Evolutionary conservation across 64 coral and sea anemone species (phyloP).

Genomic region (Montipora capricornis): DNA sequence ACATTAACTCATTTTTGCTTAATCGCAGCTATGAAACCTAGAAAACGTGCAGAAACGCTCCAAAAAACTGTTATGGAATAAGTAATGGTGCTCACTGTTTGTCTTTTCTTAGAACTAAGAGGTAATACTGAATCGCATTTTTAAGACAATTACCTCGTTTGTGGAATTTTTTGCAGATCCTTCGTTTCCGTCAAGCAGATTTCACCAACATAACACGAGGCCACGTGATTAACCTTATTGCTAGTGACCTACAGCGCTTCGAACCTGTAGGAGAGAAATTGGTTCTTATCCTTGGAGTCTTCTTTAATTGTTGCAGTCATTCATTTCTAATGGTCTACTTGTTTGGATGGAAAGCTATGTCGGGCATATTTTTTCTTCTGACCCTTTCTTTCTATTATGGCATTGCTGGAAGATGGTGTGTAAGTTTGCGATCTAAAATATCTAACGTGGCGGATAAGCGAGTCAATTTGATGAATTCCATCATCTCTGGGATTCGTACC

Average conservation of each 20-base stretch:
- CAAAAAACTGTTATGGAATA: too few species aligned
- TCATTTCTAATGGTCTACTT: constrained; percentile 65
- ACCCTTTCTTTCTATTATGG: constrained; percentile 58
- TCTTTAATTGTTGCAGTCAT: constrained; percentile 16
- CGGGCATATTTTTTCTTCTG: constrained; percentile 71
- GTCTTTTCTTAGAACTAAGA: too few species aligned
- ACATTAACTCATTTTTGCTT: too few species aligned
- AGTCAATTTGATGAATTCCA: constrained; percentile 66
- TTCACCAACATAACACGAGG: constrained; percentile 69
- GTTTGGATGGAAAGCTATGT: constrained; percentile 69
- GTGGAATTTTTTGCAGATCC: constrained; percentile 13
- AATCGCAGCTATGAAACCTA: too few species aligned
- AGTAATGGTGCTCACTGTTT: too few species aligned
- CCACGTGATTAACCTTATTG: constrained; percentile 75
- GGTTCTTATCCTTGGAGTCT: neutral
- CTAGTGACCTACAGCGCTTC: constrained; percentile 81
- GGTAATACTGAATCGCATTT: too few species aligned
- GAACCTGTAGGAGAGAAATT: constrained; percentile 31
- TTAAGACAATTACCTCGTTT: too few species aligned
- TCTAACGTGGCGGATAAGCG: constrained; percentile 72
- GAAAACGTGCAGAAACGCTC: too few species aligned
- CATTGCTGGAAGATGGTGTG: constrained; percentile 58
- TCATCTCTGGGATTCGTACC: constrained; percentile 74
- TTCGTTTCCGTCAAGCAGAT: constrained; percentile 52
- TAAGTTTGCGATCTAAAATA: constrained; percentile 64